Conservation (phyloP, 2,113 vertebrate genomes). For the human (Homo sapiens) region GRCh38 chr20:42961501-42962000, state of each 20-base stretch:
- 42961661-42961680: accelerated
- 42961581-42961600: not conserved
- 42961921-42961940: accelerated
- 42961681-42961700: not conserved
- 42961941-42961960: not conserved
- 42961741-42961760: not conserved
- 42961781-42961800: not conserved
- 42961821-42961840: not conserved
- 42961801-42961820: not conserved
- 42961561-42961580: not conserved
- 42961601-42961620: not conserved
- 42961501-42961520: not conserved
- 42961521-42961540: not conserved
- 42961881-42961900: not conserved
- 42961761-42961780: not conserved
- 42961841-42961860: not conserved
- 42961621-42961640: not conserved
- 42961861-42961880: not conserved
- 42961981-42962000: not conserved
- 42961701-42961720: not conserved
- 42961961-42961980: not conserved
- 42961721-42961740: not conserved
- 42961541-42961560: not conserved
- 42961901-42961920: accelerated
- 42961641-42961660: accelerated